Evolutionary conservation across 2,113 vertebrate species (phyloP), one percentile per base, ranked within the genome.

Genomic region (Leptodactylus fuscus): DNA sequence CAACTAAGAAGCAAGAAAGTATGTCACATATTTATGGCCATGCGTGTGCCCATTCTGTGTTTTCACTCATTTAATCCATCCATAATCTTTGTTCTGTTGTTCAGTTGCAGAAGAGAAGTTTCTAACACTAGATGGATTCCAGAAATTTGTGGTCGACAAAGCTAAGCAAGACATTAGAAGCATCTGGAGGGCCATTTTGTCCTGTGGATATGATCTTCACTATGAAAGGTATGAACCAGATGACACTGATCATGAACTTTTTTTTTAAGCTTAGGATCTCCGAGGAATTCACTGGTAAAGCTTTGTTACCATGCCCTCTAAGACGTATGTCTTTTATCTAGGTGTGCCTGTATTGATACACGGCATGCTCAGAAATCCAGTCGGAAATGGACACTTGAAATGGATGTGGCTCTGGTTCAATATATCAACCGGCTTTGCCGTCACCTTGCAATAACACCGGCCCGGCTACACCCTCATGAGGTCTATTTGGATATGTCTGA

Each of bases 131-230:
- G 98, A 99, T 81, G 98, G 98, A 20, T 99, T 99, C 82, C 97
- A 98, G 86, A 96, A 95, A 44, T 99, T 99, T 82, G 95, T 97
- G 5, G 91, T 98, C 44, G 98, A 99, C 84, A 94, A 97, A 27
- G 96, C 97, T 76, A 99, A 98, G 84, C 98, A 98, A 90, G 98
- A 99, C 89, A 97, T 99, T 90, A 97, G 97, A 0, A 99, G 97
- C 0, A 95, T 99, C 87, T 99, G 98, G 98, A 95, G 98, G 88
- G 97, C 97, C 1, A 96, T 99, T 86, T 88, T 99, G 87, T 96
- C 97, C 77, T 99, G 98, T 20, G 98, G 98, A 2, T 99, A 97
- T 1, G 98, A 99, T 84, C 95, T 99, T 13, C 98, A 99, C 86
- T 99, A 98, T 88, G 97, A 99, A 92, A 97, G 97, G 98, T 98